These are phyloP conservation scores for Labroides dimidiatus DNA, from an alignment of 2,797 vertebrate genomes.

Conservation along the genomic window DNA sequence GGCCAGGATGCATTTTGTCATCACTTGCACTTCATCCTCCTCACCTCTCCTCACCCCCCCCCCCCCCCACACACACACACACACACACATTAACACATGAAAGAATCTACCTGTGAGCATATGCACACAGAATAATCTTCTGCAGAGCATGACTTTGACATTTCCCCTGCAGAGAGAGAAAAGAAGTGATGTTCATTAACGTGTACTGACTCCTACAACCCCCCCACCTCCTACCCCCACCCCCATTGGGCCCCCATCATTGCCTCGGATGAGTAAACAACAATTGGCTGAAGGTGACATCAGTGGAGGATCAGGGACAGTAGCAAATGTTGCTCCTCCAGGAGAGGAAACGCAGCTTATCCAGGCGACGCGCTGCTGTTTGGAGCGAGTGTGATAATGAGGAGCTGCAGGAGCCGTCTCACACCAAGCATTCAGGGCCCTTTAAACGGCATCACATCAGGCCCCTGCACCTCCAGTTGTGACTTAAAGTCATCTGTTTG, in stretches of 20 bases:
- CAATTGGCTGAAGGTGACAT: slow-evolving; percentile 58
- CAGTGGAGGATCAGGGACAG: slow-evolving; percentile 48
- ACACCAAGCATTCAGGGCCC: no score
- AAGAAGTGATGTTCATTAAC: slow-evolving; percentile 21
- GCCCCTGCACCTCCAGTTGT: no score
- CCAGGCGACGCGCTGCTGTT: slow-evolving; percentile 59
- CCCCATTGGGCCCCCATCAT: slow-evolving; percentile 47
- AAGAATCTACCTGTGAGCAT: no score
- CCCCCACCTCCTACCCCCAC: slow-evolving; percentile 21
- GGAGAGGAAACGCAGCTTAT: slow-evolving; percentile 62
- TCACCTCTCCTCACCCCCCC: slow-evolving; percentile 22
- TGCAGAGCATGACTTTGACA: no score
- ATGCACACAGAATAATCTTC: neutral
- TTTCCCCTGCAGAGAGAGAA: slow-evolving; percentile 23
- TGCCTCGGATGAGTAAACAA: slow-evolving; percentile 65
- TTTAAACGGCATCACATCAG: no score
- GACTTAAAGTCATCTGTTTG: no score
- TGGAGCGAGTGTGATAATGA: slow-evolving; percentile 60
- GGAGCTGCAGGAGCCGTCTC: slow-evolving; percentile 23
- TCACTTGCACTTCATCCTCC: slow-evolving; percentile 59
- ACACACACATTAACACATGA: no score
- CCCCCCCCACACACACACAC: neutral
- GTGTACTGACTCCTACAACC: slow-evolving; percentile 35
- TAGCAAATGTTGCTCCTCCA: slow-evolving; percentile 65
- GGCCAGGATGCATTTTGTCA: slow-evolving; percentile 84